Base-by-base conservation (phyloP, 2,888 invertebrate species). In the Drosophila mettleri region DNA sequence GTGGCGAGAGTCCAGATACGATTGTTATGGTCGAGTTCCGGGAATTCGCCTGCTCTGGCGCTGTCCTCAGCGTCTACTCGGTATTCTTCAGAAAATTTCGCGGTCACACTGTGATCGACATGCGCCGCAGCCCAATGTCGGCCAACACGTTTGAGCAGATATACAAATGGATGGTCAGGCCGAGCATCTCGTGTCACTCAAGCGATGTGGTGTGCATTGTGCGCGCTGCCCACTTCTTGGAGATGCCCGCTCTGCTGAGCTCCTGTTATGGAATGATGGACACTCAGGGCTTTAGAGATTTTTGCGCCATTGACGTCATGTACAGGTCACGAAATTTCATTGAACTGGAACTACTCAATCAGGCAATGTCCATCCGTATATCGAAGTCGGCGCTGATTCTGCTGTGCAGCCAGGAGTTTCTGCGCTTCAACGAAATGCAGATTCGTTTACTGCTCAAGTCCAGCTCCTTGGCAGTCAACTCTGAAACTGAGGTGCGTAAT, bases 401-500 rank as follows among this genome's bases (percentile, higher is more conserved):
- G 2, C 8, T 67, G 3, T 41, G 52, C 8, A 64, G 61, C 34
- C 31, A 12, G 1, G 70, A 77, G 31, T 74, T 64, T 41, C 33
- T 78, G 3, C 1, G 9, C 3, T 43, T 77, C 0, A 46, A 8
- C 3, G 57, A 51, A 2, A n/a, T 8, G 2, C 77, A 77, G 38
- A 6, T 78, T 1, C 59, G 64, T 27, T 2, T 1, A 2, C 2
- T 78, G 0, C 29, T 70, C 0, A 8, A 8, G 2, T 74, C 79
- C 2, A 67, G 22, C 20, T 41, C 34, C 2, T 20, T 77, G 49
- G 45, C 61, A 3, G 61, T 75, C 7, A 77, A 77, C 31, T 34
- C 66, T 4, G 79, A 77, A 41, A 55, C 29, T n/a, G 77, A 77
- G 79, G 77, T 74, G 20, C 20, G 45, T 46, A 12, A 4, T 14